Base-by-base conservation (phyloP, 2,888 invertebrate species). In the Dichetophora obliterata region DNA sequence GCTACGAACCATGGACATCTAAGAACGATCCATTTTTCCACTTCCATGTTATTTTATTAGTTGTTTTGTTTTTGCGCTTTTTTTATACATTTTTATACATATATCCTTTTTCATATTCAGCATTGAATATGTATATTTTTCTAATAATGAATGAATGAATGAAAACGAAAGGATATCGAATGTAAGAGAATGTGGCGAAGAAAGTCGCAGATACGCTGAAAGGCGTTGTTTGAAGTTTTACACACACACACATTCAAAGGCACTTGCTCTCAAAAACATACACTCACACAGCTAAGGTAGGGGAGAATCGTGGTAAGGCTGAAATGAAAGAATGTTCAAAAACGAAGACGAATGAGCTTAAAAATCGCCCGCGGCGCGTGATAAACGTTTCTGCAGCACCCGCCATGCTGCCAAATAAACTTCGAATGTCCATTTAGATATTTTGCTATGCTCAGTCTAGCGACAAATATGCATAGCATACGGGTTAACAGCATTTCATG, bases 101-200 rank as follows among this genome's bases (percentile, higher is more conserved):
- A 22, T 77, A 59, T 59, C 63, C 76, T 65, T 80, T 69, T 80
- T 79, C 77, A 79, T 78, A 80, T 81, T 79, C 79, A 78, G 79
- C 80, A 80, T 80, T 78, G 80, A 81, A 81, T 71, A 77, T 54
- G 50, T 37, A 73, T 79, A 79, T 79, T 79, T 76, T 77, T 84
- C 84, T 85, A 85, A 85, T 87, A 86, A 87, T 86, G 84, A 86
- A 87, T 85, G 86, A 84, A 72, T 74, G 57, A 68, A 69, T 50
- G 73, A 70, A 73, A 63, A 72, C 71, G 69, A 75, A 84, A 83
- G 83, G 84, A 86, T 85, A 84, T 83, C 84, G 83, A 83, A 81
- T 75, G 76, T 70, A 52, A 11, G n/a, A 14, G 34, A 63, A 63
- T 63, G 27, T 59, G 27, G 37, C 34, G 11, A 34, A 22, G 34